Percentiles rank a stretch among this genome's conserved stretches.
phyloP scores from a whole-genome alignment of 2,113 vertebrate genomes.

The Indicator maculatus region DNA sequence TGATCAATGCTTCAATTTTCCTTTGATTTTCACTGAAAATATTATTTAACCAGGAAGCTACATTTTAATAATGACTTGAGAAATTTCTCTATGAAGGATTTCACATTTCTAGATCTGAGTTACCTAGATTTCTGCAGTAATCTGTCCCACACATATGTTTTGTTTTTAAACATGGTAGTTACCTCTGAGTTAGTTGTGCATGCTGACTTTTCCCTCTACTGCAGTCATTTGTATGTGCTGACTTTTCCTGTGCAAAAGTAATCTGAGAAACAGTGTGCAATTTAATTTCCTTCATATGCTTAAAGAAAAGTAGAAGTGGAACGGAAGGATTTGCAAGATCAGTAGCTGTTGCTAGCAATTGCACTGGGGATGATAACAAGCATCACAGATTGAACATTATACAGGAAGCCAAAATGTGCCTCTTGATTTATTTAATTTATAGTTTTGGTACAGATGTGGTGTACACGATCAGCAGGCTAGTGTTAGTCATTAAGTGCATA shows the following conservation, averaged over 20 bases:
- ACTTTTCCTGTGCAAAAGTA: slow-evolving; percentile 10
- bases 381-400: neutral
- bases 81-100: neutral
- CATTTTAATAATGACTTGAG: neutral
- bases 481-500: neutral
- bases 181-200: neutral
- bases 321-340: neutral
- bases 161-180: neutral
- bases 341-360: neutral
- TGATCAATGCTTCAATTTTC: neutral
- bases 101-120: neutral
- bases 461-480: neutral
- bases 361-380: neutral
- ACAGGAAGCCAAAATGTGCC: neutral
- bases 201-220: neutral
- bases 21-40: neutral
- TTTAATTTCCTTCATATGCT: slow-evolving; percentile 5
- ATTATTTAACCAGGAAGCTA: neutral
- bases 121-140: neutral
- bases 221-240: slow-evolving; percentile 10
- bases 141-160: neutral
- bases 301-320: neutral
- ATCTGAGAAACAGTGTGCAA: neutral
- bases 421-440: neutral
- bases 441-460: neutral